Evolutionary conservation across 2,888 invertebrate genomes (phyloP), one percentile per base, ranked within the genome.

Genomic region (Rhagonycha fulva): DNA sequence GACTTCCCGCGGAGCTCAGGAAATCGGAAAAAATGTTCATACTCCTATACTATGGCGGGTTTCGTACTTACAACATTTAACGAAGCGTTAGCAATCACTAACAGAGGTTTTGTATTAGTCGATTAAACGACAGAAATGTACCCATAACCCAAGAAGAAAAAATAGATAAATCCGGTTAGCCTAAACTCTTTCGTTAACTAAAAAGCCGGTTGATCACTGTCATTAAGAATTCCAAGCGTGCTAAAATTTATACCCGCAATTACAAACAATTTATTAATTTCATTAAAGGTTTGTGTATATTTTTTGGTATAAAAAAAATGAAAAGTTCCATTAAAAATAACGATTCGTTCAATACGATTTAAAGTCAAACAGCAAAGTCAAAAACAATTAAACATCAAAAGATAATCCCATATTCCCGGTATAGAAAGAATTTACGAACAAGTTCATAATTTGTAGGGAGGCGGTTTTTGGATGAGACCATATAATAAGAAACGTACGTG

Each of bases 401-500:
- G 81, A 80, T 81, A 79, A 81, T 82, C 79, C 79, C 75, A 82
- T 80, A 80, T 82, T 80, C 80, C 66, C 74, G 76, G 73, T 76
- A 74, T 69, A 78, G 76, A 70, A 75, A 78, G 78, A 78, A 78
- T 74, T 73, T 80, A 78, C 78, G 80, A 81, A 82, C 82, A 81
- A 82, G 81, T 71, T 79, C 78, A 80, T 82, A 82, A 80, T 80
- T 79, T 78, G 80, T 81, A 78, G 75, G 80, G 70, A 76, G 73
- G 78, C 74, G 76, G 80, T 80, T 84, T 84, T 83, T 82, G 80
- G 79, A 79, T 72, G 76, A 78, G 73, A 76, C 79, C 81, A 79
- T 80, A 82, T 83, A 84, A 82, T 85, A 85, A 85, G 82, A 83
- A 85, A 83, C 83, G 83, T 84, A 84, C 85, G 83, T 85, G 85